phyloP scores from a whole-genome alignment of 2,113 vertebrate genomes.

The Bos taurus region DNA sequence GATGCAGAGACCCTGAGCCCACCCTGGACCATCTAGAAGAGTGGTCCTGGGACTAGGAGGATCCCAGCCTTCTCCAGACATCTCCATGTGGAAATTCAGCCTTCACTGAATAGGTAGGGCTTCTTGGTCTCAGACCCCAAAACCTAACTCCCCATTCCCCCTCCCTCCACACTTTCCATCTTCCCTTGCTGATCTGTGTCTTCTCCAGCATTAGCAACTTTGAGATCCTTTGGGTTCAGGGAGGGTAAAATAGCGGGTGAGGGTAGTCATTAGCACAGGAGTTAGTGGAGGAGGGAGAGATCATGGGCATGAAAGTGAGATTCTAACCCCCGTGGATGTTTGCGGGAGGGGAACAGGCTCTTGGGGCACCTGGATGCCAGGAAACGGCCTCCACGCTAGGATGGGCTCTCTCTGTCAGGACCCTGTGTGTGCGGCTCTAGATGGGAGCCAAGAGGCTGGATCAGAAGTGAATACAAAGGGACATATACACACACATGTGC shows the following conservation, averaged over 20 bases:
- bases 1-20: not conserved
- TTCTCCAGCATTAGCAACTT: not conserved
- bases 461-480: not conserved
- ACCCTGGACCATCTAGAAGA: not conserved
- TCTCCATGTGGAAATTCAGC: not conserved
- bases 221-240: not conserved
- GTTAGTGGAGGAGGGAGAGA: constrained; percentile 16
- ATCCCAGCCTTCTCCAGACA: not conserved
- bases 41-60: not conserved
- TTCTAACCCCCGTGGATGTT: not conserved
- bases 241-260: not conserved
- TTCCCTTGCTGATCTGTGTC: not conserved
- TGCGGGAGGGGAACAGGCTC: not conserved
- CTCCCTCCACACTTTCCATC: not conserved
- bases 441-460: not conserved
- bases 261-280: not conserved
- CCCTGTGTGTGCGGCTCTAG: not conserved
- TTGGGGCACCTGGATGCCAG: not conserved
- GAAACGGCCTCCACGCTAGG: not conserved
- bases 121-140: not conserved
- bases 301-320: not conserved
- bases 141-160: not conserved
- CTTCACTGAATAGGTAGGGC: not conserved
- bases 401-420: not conserved
- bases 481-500: not conserved